Evolutionary conservation across 2,797 vertebrate genomes (phyloP), one percentile per base, ranked within the genome.

Genomic region (Rhinophrynus dorsalis): DNA sequence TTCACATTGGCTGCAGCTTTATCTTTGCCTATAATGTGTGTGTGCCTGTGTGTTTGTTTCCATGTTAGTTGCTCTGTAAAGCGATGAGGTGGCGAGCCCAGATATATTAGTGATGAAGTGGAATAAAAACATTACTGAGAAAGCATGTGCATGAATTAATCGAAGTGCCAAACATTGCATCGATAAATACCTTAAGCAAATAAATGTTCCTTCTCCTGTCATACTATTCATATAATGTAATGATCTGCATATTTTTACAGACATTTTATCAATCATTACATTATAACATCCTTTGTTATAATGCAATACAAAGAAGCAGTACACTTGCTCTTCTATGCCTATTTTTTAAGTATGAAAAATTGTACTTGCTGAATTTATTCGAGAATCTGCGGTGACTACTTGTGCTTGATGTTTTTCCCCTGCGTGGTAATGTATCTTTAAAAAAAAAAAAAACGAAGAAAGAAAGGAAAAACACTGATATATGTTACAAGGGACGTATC

Each of bases 401-500:
- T 42, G 57, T 83, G 66, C 81, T 86, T 80, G 83, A 86, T 83
- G 82, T 82, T 85, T 87, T 84, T 88, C 81, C 86, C 86, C 87
- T 83, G 88, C 83, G 90, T 84, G 88, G 89, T 89, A 90, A 93
- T 89, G 88, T 84, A 86, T 91, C 90, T 92, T 90, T 81, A 79
- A 84, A 81, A 80, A 82, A 78, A 82, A 63, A 47, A 64, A 64
- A 48, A 45, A 47, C 30, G 33, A 59, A 38, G 26, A 47, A 5
- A 76, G 82, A 80, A 77, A 83, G 76, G 82, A 83, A 75, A 1
- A 75, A 80, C 82, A 67, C 87, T 92, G 92, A 93, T 93, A 84
- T 88, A 93, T 91, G 91, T 91, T 90, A 89, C 89, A 89, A 88
- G 86, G 85, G 89, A 90, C 90, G 88, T 93, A 94, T 95, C 92